phyloP scores from a whole-genome alignment of 2,888 invertebrate species.

The Drosophila pseudotakahashii region DNA sequence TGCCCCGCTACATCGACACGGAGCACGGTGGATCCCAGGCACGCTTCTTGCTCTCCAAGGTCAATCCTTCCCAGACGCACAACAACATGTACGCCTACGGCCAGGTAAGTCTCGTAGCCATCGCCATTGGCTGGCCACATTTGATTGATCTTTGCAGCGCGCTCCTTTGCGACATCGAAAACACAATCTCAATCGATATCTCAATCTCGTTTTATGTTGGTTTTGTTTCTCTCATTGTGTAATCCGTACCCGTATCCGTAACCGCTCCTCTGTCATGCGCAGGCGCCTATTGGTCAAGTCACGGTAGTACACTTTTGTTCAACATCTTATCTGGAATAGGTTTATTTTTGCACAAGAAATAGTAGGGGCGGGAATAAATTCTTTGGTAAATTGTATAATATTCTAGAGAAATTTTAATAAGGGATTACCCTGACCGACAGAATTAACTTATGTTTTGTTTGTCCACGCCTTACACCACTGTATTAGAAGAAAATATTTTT shows the following conservation, averaged over 20 bases:
- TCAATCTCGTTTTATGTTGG: constrained; percentile 42
- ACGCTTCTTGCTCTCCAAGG: constrained; percentile 98
- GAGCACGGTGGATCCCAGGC: constrained; percentile 99
- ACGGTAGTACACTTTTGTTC: constrained; percentile 82
- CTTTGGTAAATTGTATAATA: background rate
- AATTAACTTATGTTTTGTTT: no score
- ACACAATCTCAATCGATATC: constrained; percentile 5
- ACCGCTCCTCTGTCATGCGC: constrained; percentile 47
- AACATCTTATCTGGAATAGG: constrained; percentile 10
- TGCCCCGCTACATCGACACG: constrained; percentile 99
- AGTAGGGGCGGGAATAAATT: background rate
- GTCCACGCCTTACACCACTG: no score
- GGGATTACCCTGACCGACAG: no score
- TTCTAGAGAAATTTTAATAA: no score
- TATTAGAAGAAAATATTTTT: no score
- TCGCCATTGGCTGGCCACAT: constrained; percentile 1
- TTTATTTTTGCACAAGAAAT: background rate
- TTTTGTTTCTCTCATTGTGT: constrained; percentile 59
- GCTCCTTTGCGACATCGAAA: constrained; percentile 16
- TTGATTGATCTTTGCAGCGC: constrained; percentile 31
- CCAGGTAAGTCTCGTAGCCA: constrained; percentile 85
- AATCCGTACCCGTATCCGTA: constrained; percentile 34
- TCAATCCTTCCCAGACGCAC: constrained; percentile 99
- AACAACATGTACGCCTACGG: constrained; percentile 99
- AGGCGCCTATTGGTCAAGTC: constrained; percentile 83